Base-by-base conservation (phyloP, 2,797 vertebrate genomes). In the Gallinago solitaria region DNA sequence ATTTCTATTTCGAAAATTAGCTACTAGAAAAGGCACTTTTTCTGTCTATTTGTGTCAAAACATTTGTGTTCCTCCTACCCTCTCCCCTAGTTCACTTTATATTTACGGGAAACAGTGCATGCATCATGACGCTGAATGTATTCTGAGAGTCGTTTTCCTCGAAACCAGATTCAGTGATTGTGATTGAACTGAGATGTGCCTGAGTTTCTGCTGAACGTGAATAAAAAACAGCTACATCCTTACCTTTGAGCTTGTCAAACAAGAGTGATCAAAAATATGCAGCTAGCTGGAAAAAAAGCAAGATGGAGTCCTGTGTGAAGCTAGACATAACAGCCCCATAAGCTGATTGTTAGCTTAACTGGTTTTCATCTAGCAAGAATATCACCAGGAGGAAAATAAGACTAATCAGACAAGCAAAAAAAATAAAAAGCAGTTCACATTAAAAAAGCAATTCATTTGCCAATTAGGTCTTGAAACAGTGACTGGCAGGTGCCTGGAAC, bases 1-100 rank as follows among this genome's bases (percentile, higher is more conserved):
- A 82, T 91, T 82, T 94, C 65, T 84, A 61, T 81, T 94, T 88
- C 0, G 2, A 94, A 93, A 92, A 91, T 67, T 74, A 93, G 64
- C 73, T 43, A 25, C 20, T 60, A 50, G 64, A 37, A 93, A 79
- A 89, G 89, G 61, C 8, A 14, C 4, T 69, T 83, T 23, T 75
- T 86, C 51, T 82, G 45, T 61, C 54, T 95, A 54, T 59, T 89
- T 83, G 32, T 95, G 39, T 83, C 33, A 91, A 93, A 91, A 90
- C 53, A 71, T 90, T 94, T 57, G 37, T 86, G 73, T 73, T 18
- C 21, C 30, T 93, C 69, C 43, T 69, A 39, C n/a, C 19, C 16
- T 71, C 21, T 79, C 67, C 68, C 19, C 24, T 39, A 32, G 33
- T 57, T 85, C 0, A 0, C 19, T 75, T 89, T 43, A 16, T 76